Percentiles rank a stretch among this genome's conserved stretches.
These are phyloP conservation scores for Campoletis raptor DNA, from an alignment of 2,888 invertebrate genomes.

Conservation along the genomic window DNA sequence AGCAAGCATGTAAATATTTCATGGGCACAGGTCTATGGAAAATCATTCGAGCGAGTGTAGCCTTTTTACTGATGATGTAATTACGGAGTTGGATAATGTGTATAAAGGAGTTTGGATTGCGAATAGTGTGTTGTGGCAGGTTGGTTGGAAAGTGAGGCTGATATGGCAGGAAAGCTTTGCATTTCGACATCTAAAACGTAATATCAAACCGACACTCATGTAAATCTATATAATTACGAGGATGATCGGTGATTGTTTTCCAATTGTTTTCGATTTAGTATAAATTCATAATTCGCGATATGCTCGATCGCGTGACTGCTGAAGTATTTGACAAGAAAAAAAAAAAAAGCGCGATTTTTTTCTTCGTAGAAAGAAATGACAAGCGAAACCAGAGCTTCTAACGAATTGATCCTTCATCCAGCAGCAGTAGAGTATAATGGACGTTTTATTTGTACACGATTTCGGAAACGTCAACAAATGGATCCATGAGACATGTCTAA, in stretches of 20 bases:
- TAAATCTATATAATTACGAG: constrained; percentile 50
- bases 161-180: constrained; percentile 62
- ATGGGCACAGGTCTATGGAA: constrained; percentile 78
- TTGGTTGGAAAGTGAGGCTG: constrained; percentile 31
- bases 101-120: constrained; percentile 53
- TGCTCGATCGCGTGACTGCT: constrained; percentile 20
- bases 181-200: constrained; percentile 67
- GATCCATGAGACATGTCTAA: constrained; percentile 51
- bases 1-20: constrained; percentile 80
- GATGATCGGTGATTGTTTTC: constrained; percentile 56
- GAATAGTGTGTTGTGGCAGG: constrained; percentile 30
- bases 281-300: constrained; percentile 38
- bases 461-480: constrained; percentile 48
- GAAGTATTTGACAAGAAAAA: background rate
- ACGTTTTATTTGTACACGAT: constrained; percentile 23
- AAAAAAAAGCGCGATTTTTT: constrained; percentile 20
- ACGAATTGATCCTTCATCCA: constrained; percentile 34
- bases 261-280: constrained; percentile 34
- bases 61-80: constrained; percentile 59
- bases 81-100: constrained; percentile 51
- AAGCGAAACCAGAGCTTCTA: constrained; percentile 23
- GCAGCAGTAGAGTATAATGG: constrained; percentile 11
- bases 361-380: constrained; percentile 2
- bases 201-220: constrained; percentile 65
- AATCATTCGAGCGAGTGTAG: constrained; percentile 74